phyloP scores from a whole-genome alignment of 2,797 vertebrate species.

The Ctenosaura bakeri region DNA sequence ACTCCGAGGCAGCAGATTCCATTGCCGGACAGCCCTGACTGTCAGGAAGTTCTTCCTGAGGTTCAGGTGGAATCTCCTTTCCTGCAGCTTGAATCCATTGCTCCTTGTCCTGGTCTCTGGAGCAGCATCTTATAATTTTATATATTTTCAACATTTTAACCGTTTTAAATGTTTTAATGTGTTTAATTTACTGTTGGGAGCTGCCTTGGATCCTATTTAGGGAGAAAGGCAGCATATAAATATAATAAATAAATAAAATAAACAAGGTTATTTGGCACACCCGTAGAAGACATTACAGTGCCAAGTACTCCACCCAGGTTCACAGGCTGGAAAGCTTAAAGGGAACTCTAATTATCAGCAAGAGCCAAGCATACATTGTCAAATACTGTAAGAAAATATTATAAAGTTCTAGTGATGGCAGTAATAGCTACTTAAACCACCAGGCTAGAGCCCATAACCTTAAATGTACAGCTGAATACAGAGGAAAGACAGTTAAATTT shows the following conservation, averaged over 20 bases:
- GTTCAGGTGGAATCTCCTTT: no score
- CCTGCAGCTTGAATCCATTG: no score
- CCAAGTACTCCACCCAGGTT: background rate
- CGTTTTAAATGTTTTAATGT: no score
- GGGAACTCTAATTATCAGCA: background rate
- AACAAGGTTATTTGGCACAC: background rate
- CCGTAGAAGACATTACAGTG: background rate
- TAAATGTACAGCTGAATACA: accelerated
- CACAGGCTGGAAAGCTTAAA: background rate
- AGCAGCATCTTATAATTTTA: no score
- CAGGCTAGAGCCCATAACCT: background rate
- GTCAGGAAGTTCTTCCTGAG: no score
- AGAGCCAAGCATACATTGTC: background rate
- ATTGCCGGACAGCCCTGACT: no score
- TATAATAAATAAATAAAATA: background rate
- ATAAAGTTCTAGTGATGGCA: background rate
- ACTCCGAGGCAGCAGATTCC: no score
- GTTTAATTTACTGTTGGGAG: no score
- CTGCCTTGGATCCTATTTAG: no score
- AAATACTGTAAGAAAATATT: background rate
- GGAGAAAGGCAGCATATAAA: no score
- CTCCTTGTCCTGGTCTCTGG: no score
- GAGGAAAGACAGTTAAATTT: slow-evolving; percentile 24
- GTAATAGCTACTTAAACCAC: background rate
- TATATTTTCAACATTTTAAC: no score